Percentiles rank a stretch among this genome's conserved stretches.
Conservation (phyloP, 2,113 vertebrate species). For the Corvus cornix region DNA sequence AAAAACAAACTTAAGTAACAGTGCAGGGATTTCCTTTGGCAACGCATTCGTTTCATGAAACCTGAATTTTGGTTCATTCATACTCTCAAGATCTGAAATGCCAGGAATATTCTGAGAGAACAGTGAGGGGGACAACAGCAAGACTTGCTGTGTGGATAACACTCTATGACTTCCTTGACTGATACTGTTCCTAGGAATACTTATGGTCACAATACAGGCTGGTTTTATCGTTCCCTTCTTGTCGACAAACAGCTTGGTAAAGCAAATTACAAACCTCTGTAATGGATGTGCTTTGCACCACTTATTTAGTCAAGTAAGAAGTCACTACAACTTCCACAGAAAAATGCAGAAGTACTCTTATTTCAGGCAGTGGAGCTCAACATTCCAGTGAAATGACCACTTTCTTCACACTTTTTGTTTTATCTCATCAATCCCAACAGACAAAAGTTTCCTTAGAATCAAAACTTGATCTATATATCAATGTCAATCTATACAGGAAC, state of each 20-base stretch:
- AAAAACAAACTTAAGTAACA: not conserved
- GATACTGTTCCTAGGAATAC: not conserved
- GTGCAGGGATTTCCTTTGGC: not conserved
- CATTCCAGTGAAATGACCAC: not conserved
- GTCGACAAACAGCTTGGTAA: not conserved
- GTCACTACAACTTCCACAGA: not conserved
- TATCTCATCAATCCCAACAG: constrained; percentile 23
- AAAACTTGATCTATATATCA: constrained; percentile 46
- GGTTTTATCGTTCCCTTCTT: not conserved
- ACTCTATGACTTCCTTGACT: not conserved
- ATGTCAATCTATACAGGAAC: constrained; percentile 14
- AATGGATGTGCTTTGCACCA: not conserved
- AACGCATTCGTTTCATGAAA: not conserved
- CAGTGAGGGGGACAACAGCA: not conserved
- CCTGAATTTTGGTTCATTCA: not conserved
- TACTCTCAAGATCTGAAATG: not conserved
- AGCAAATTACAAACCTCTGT: not conserved
- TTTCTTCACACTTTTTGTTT: constrained; percentile 10
- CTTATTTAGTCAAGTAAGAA: not conserved
- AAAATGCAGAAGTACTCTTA: not conserved
- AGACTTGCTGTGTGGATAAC: not conserved
- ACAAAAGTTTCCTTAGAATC: constrained; percentile 35
- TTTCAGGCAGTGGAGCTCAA: not conserved
- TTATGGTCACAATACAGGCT: not conserved
- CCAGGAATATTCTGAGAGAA: not conserved